Evolutionary conservation across 2,888 invertebrate species (phyloP).

Genomic region (Sphinx pinastri): DNA sequence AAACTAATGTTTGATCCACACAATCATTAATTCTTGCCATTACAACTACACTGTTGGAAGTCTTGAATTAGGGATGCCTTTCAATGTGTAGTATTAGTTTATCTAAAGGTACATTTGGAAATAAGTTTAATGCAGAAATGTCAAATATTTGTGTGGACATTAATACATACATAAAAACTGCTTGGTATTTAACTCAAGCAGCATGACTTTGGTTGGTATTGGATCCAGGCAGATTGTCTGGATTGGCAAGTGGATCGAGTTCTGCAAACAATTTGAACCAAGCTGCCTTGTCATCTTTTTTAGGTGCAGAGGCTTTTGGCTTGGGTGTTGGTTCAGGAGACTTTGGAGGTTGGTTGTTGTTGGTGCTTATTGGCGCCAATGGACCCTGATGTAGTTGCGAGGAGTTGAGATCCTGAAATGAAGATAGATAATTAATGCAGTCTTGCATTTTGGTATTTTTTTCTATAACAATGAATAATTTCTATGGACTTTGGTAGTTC

Average conservation of each 20-base stretch:
- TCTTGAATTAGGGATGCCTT: too few species aligned
- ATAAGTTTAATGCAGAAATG: neutral
- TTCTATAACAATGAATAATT: too few species aligned
- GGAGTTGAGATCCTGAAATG: slow-evolving; percentile 58
- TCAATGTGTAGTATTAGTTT: too few species aligned
- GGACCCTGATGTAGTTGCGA: slow-evolving; percentile 54
- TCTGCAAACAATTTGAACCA: slow-evolving; percentile 98
- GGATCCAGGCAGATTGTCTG: slow-evolving; percentile 83
- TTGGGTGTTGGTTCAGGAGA: slow-evolving; percentile 45
- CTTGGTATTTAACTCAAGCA: slow-evolving; percentile 55
- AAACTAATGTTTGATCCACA: neutral
- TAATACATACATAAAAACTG: neutral
- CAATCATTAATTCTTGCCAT: neutral
- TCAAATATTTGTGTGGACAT: neutral
- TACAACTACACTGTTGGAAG: too few species aligned
- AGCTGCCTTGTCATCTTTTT: slow-evolving; percentile 82
- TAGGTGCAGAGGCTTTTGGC: slow-evolving; percentile 56
- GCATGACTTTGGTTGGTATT: slow-evolving; percentile 80
- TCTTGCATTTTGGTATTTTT: neutral
- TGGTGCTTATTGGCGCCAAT: slow-evolving; percentile 48
- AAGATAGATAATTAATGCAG: slow-evolving; percentile 16
- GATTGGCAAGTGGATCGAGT: slow-evolving; percentile 95
- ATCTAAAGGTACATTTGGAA: too few species aligned
- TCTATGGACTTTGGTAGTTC: too few species aligned
- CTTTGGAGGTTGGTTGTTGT: slow-evolving; percentile 43